Evolutionary conservation across 2,113 vertebrate species (phyloP).

Genomic region (Chionomys nivalis): DNA sequence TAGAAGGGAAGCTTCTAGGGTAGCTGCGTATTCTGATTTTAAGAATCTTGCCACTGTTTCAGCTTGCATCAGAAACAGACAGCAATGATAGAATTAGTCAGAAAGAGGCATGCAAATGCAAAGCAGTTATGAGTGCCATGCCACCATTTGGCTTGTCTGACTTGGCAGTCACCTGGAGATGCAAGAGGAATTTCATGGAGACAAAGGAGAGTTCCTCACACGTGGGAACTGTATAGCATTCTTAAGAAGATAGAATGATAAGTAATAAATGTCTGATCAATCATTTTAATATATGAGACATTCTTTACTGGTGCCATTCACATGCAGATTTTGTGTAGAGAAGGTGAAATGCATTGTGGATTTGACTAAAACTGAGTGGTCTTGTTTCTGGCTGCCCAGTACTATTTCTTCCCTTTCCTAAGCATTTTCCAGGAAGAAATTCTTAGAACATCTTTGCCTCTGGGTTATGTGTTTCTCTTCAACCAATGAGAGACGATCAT

Average conservation of each 20-base stretch:
- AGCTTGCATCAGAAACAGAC: background rate
- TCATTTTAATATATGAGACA: background rate
- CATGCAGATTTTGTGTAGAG: background rate
- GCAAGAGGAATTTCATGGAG: background rate
- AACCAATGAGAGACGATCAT: background rate
- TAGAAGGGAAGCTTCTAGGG: background rate
- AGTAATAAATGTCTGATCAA: background rate
- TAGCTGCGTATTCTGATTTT: background rate
- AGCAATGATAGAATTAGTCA: background rate
- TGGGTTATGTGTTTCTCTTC: background rate
- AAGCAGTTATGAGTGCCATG: background rate
- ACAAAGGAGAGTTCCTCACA: background rate
- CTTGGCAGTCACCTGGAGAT: no score
- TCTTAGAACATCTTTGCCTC: background rate
- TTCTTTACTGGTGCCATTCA: background rate
- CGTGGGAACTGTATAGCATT: background rate
- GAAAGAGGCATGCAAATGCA: background rate
- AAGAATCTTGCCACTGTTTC: background rate
- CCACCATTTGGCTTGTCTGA: background rate
- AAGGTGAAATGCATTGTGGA: background rate
- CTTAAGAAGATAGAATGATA: background rate
- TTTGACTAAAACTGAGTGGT: background rate
- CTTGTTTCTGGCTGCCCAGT: no score
- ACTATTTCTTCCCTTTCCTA: background rate
- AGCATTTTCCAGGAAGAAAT: background rate